Percentiles rank a stretch among this genome's conserved stretches.
These are phyloP conservation scores for Nesidiocoris tenuis DNA, from an alignment of 2,888 invertebrate species.

Conservation along the genomic window DNA sequence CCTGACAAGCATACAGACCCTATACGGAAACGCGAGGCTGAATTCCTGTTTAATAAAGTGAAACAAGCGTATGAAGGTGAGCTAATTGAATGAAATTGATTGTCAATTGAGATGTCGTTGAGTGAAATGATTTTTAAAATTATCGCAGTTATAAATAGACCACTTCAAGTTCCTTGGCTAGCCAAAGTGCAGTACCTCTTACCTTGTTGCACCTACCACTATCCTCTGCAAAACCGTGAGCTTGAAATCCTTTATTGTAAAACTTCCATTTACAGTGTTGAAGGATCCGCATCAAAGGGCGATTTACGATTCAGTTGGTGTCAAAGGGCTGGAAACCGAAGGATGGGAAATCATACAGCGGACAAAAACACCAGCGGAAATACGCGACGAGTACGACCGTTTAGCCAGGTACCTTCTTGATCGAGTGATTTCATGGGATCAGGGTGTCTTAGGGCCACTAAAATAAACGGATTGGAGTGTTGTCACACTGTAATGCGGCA, in stretches of 20 bases:
- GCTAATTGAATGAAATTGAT: too few relatives aligned
- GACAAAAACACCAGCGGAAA: slow-evolving; percentile 91
- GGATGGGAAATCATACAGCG: slow-evolving; percentile 94
- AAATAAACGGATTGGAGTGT: too few relatives aligned
- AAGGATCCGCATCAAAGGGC: slow-evolving; percentile 91
- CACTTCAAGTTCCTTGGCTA: too few relatives aligned
- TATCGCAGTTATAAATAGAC: background rate
- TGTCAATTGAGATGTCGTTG: slow-evolving; percentile 2
- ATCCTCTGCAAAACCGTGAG: background rate
- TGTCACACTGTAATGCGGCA: too few relatives aligned
- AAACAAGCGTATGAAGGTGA: slow-evolving; percentile 90
- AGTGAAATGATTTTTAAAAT: background rate
- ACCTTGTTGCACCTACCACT: background rate
- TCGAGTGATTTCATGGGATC: too few relatives aligned
- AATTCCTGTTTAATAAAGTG: slow-evolving; percentile 86
- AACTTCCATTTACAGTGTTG: slow-evolving; percentile 63
- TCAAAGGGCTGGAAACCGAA: slow-evolving; percentile 86
- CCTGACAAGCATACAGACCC: slow-evolving; percentile 93
- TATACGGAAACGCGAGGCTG: slow-evolving; percentile 81
- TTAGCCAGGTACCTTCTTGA: slow-evolving; percentile 54
- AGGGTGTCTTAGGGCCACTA: too few relatives aligned
- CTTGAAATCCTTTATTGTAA: background rate
- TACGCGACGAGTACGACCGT: slow-evolving; percentile 93
- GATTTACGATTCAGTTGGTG: slow-evolving; percentile 89
- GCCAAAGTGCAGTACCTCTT: background rate